Evolutionary conservation across 2,888 invertebrate genomes (phyloP).

Genomic region (Sesia bembeciformis): DNA sequence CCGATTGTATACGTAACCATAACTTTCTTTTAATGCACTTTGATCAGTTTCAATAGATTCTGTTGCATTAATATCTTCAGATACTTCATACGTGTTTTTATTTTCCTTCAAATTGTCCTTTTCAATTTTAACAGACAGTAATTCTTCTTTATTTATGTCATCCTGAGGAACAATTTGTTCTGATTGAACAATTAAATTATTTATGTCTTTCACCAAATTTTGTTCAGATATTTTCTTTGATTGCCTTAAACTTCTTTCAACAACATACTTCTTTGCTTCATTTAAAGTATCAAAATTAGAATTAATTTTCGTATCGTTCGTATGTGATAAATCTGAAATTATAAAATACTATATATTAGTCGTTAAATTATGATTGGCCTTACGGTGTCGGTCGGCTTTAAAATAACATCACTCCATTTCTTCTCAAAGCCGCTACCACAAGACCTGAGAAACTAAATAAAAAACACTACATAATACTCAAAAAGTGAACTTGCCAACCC

Average conservation of each 20-base stretch:
- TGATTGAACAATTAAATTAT: not conserved
- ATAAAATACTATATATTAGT: no score
- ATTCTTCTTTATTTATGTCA: not conserved
- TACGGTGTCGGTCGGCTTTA: no score
- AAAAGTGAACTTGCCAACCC: no score
- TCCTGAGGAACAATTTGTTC: not conserved
- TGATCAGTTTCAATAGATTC: not conserved
- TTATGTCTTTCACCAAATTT: not conserved
- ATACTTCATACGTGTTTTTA: not conserved
- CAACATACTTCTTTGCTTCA: not conserved
- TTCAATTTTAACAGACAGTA: not conserved
- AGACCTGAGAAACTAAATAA: no score
- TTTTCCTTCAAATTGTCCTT: not conserved
- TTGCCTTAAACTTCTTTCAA: not conserved
- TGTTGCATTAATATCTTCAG: not conserved
- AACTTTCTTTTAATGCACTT: not conserved
- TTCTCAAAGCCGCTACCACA: no score
- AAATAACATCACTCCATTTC: no score
- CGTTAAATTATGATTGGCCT: no score
- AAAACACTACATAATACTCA: no score
- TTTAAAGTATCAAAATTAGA: not conserved
- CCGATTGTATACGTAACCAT: not conserved
- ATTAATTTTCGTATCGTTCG: no score
- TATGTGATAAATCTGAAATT: no score
- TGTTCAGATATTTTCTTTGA: not conserved